Evolutionary conservation across 1,140 invertebrate genomes (phyloP).

Genomic region (Apocrypta bakeri): DNA sequence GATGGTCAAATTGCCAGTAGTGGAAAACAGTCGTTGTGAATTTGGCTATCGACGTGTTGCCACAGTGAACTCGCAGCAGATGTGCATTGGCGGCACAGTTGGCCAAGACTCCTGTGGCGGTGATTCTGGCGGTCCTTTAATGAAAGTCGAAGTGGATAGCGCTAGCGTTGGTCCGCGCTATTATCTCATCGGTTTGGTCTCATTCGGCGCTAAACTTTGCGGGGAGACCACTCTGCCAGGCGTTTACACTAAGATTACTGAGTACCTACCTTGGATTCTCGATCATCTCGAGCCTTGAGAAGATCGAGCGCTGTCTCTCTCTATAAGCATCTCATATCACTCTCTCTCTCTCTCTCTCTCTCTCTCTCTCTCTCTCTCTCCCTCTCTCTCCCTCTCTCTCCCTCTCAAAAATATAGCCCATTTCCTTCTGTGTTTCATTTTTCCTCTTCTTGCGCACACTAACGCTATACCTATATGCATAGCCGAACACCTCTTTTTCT

Average conservation of each 20-base stretch:
- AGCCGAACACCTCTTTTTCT: too few relatives aligned
- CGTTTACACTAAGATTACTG: slow-evolving; percentile 75
- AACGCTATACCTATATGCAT: too few relatives aligned
- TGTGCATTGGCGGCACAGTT: slow-evolving; percentile 77
- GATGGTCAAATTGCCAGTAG: slow-evolving; percentile 71
- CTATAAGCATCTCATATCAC: neutral
- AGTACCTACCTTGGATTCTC: slow-evolving; percentile 76
- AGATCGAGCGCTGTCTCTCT: neutral
- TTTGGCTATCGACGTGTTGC: slow-evolving; percentile 63
- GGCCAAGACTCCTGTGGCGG: slow-evolving; percentile 79
- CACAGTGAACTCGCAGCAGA: slow-evolving; percentile 68
- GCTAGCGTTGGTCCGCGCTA: slow-evolving; percentile 69
- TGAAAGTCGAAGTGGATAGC: slow-evolving; percentile 73
- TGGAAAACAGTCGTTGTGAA: slow-evolving; percentile 66
- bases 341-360: too few relatives aligned
- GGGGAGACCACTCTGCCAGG: slow-evolving; percentile 72
- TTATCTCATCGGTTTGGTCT: slow-evolving; percentile 80
- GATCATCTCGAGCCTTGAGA: slow-evolving; percentile 57
- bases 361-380: too few relatives aligned
- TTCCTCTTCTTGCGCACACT: too few relatives aligned
- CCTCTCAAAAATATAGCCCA: too few relatives aligned
- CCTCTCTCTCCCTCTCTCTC: too few relatives aligned
- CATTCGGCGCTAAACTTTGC: slow-evolving; percentile 79
- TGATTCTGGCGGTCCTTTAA: slow-evolving; percentile 81
- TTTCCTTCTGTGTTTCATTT: too few relatives aligned